Base-by-base conservation (phyloP, 2,888 invertebrate genomes). In the Andrena trimmerana region DNA sequence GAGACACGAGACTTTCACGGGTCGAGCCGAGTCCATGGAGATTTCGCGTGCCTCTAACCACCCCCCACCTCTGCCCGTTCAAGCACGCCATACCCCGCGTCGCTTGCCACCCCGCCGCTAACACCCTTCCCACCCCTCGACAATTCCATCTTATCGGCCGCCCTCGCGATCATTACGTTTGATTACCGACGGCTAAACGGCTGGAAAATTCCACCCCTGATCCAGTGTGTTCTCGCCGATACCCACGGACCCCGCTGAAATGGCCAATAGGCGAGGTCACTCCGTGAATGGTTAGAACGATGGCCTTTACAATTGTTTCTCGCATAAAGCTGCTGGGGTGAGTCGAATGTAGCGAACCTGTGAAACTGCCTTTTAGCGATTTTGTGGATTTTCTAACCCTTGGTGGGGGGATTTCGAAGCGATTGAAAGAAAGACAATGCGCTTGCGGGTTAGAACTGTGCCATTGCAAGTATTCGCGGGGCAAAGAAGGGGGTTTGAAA, bases 121-220 rank as follows among this genome's bases (percentile, higher is more conserved):
- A 72, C 48, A 42, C 36, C 42, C n/a, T 13, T 4, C 8, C 20
- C 16, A 4, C 5, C 33, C 27, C 2, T 1, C 29, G 59, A 29
- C 33, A 65, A 68, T 78, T 65, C 54, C 76, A 24, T 66, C 76
- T 48, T 67, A 72, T 81, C 77, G 29, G 10, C 66, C 31, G 52
- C 29, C 57, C 27, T 10, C 70, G 65, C 10, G 59, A 75, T 63
- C 68, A 52, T 78, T 81, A 69, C 62, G 60, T 77, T 72, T 77
- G 62, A 76, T 80, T 27, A 52, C 66, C 33, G 31, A n/a, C 29
- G 65, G 31, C 65, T 33, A 54, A 80, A 65, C 31, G 57, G 16
- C 42, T 24, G 59, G 69, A 59, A 70, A 79, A 69, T 50, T 36
- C 63, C 10, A 7, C 20, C 36, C 31, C 36, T 52, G 36, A 69